Percentiles rank a stretch among this genome's conserved stretches.
Conservation (phyloP, 2,113 vertebrate genomes). For the Merops nubicus region DNA sequence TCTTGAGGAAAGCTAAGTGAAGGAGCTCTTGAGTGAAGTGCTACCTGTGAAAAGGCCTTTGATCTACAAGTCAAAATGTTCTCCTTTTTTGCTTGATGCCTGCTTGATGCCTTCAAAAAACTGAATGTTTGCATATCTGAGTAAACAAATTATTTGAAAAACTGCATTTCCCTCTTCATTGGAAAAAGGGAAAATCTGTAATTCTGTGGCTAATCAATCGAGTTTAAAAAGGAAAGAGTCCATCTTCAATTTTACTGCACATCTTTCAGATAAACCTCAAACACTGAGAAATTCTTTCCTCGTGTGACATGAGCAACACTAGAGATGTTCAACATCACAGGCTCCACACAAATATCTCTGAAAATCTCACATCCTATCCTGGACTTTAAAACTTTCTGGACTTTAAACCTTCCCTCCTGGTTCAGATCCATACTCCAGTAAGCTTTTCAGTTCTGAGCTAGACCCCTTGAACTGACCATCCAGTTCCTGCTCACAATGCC, state of each 20-base stretch:
- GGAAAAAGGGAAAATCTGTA: not conserved
- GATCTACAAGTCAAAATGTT: not conserved
- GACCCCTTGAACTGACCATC: not conserved
- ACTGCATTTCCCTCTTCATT: not conserved
- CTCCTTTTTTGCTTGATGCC: not conserved
- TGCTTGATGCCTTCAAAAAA: not conserved
- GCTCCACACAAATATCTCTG: not conserved
- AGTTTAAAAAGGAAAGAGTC: not conserved
- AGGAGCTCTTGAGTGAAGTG: not conserved
- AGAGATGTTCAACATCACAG: not conserved
- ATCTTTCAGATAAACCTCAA: not conserved
- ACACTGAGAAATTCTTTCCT: not conserved
- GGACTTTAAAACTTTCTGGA: not conserved
- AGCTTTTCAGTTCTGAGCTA: not conserved
- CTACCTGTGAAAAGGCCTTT: not conserved
- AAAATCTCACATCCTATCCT: not conserved
- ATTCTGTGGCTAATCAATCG: not conserved
- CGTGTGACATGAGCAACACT: not conserved
- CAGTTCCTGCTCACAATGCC: not conserved
- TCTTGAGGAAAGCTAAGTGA: not conserved
- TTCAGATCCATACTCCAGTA: not conserved
- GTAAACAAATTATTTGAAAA: not conserved
- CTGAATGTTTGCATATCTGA: not conserved
- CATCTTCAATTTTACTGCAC: not conserved
- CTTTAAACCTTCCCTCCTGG: not conserved